These are phyloP conservation scores for Sinhomidia bicolor DNA, from an alignment of 2,888 invertebrate species.

Conservation along the genomic window DNA sequence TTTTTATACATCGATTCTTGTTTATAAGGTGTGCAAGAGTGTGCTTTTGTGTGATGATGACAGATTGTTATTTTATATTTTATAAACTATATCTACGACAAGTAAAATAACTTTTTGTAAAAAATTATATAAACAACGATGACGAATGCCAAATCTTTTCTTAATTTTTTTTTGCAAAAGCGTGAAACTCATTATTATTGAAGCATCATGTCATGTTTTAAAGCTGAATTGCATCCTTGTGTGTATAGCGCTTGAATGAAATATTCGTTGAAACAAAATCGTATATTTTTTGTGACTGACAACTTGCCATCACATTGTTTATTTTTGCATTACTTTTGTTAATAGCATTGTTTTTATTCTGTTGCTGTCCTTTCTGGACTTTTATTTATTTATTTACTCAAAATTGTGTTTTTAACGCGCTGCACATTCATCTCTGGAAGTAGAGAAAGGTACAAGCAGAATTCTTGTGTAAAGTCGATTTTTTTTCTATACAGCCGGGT, in stretches of 20 bases:
- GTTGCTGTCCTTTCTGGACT: not conserved
- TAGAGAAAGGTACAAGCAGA: conserved; percentile 41
- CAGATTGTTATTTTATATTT: conserved; percentile 56
- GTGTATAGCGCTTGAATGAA: no score
- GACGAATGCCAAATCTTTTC: no score
- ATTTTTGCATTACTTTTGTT: conserved; percentile 49
- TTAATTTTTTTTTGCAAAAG: no score
- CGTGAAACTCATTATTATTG: no score
- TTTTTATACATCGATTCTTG: conserved; percentile 22
- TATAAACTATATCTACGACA: conserved; percentile 22
- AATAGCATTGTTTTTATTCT: conserved; percentile 44
- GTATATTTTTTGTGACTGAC: conserved; percentile 64
- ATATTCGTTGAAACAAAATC: no score
- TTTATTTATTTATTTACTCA: conserved; percentile 15
- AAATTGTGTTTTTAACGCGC: conserved; percentile 38
- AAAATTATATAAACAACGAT: no score
- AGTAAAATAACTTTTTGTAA: conserved; percentile 42
- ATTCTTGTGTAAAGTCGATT: conserved; percentile 21
- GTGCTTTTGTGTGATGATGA: conserved; percentile 47
- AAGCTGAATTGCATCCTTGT: no score
- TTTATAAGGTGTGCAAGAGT: conserved; percentile 4
- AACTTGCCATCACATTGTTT: conserved; percentile 52
- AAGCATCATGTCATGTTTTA: no score
- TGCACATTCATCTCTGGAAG: conserved; percentile 46
- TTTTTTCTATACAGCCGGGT: conserved; percentile 19